Base-by-base conservation (phyloP, 1,140 invertebrate genomes). In the Rhopalosiphum maidis region DNA sequence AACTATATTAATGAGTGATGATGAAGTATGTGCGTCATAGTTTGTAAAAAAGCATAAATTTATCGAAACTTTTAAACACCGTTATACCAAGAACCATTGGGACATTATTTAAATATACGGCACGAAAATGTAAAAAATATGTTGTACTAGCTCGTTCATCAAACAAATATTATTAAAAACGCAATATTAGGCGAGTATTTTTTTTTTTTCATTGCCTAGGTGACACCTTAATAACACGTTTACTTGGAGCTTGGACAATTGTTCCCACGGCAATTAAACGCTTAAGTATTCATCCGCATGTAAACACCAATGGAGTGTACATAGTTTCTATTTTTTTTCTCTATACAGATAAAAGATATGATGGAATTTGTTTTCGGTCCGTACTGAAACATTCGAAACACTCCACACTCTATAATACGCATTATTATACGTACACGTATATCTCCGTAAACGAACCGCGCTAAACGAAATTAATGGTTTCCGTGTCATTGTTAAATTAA, bases 401-500 rank as follows among this genome's bases (percentile, higher is more conserved):
- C 60, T n/a, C 30, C n/a, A 77, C 25, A 60, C n/a, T 6, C 60
- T 41, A 41, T 41, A 41, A 41, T 41, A 41, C 41, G 55, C 55
- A 25, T 35, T 48, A 35, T 11, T 43, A 30, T 23, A 46, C 11
- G 48, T 55, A 55, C 4, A 18, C 2, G 15, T 54, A 51, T 90
- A 37, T 60, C 51, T 90, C 11, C 9, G 41, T 60, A n/a, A 46
- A 77, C 90, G 37, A 18, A 37, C 22, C 85, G 25, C 90, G 18
- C 46, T 23, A 92, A 77, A 82, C 43, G 68, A 82, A 82, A 92
- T 92, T 93, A 93, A 93, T 86, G 77, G 91, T 86, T 54, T 41
- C 68, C 82, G 91, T 93, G 48, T 86, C 91, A 86, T 93, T 93
- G 91, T 93, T 93, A 86, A 43, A 86, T 93, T 93, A 93, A 93